A percentile compares a stretch with the other conserved stretches of the same genome.
Evolutionary conservation across 2,888 invertebrate genomes (phyloP).

Genomic region (Lasioglossum calceatum): DNA sequence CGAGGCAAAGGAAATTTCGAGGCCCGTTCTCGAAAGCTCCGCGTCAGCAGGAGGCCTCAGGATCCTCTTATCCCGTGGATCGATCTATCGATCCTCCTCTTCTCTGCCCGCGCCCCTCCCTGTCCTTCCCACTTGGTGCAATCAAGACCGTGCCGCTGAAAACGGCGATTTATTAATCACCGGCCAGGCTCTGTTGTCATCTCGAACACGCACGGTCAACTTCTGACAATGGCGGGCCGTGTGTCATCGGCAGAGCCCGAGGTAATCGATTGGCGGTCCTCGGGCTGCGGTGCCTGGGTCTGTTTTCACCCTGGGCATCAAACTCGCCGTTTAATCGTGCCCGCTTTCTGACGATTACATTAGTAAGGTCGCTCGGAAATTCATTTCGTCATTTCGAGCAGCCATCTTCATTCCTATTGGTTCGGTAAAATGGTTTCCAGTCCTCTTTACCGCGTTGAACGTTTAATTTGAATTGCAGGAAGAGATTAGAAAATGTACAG

Average conservation of each 20-base stretch:
- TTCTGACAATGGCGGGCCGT: slow-evolving; percentile 56
- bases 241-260: slow-evolving; percentile 48
- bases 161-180: slow-evolving; percentile 57
- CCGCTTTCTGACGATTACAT: too few relatives aligned
- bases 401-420: too few relatives aligned
- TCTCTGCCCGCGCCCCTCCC: background rate
- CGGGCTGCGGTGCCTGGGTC: background rate
- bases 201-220: slow-evolving; percentile 57
- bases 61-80: background rate
- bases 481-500: background rate
- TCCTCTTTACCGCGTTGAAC: too few relatives aligned
- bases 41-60: background rate
- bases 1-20: slow-evolving; percentile 1
- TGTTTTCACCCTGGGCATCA: background rate
- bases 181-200: slow-evolving; percentile 39
- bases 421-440: too few relatives aligned
- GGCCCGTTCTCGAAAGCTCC: background rate
- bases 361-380: too few relatives aligned
- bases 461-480: background rate
- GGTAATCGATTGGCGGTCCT: slow-evolving; percentile 23
- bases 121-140: background rate
- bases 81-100: slow-evolving; percentile 33
- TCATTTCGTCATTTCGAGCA: too few relatives aligned
- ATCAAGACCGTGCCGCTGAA: slow-evolving; percentile 32
- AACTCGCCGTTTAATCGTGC: background rate